Base-by-base conservation (phyloP, 2,797 vertebrate species). In the Danio choprae region DNA sequence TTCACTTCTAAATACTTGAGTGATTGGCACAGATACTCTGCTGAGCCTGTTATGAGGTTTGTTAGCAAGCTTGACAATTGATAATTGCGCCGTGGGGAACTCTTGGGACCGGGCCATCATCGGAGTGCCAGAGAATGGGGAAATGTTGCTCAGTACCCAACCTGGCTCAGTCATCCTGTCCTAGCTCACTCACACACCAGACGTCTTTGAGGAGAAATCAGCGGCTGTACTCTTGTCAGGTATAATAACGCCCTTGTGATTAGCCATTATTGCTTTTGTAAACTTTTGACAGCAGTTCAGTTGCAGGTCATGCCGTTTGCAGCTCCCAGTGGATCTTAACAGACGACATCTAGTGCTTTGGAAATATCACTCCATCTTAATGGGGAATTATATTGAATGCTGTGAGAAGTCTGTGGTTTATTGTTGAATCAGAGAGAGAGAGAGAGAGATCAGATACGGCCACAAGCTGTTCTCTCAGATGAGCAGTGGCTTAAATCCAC, bases 61-160 rank as follows among this genome's bases (percentile, higher is more conserved):
- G 81, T 84, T 75, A 78, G 71, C 72, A 72, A 51, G 50, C 62
- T 78, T 74, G 65, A 78, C 71, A 77, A 79, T 81, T 81, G 79
- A 81, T 81, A 84, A 81, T 81, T 79, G 76, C 51, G 16, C 80
- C 22, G 68, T 29, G 55, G 22, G 63, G 65, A 82, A 62, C 74
- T 81, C 65, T 71, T 51, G 77, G 77, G 59, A 74, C 18, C n/a
- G 60, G 74, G 59, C 73, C 22, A 65, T 63, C 55, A 58, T 36
- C 15, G 22, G 36, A 59, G 80, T 58, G 16, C 43, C 51, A 18
- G 29, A 56, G 18, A 63, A 62, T 76, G 40, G 18, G 29, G 20
- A 64, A 69, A 59, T 56, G 40, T 77, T 59, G 15, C 48, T 59
- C 46, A 53, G 64, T n/a, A 46, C 38, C 50, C 3, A 62, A 80